Base-by-base conservation (phyloP, 2,888 invertebrate genomes). In the Erpobdella octoculata region DNA sequence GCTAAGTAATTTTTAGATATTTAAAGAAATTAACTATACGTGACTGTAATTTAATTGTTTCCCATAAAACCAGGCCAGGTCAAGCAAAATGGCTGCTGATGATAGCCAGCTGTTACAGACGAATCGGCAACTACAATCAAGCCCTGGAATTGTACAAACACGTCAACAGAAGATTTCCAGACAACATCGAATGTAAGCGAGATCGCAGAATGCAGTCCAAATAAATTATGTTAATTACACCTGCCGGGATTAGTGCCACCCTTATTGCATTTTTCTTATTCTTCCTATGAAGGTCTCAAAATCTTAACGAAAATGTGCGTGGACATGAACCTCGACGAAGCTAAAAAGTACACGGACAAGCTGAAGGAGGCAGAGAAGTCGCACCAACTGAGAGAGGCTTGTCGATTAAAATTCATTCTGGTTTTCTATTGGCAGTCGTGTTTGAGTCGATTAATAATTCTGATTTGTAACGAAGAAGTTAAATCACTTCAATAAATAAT, bases 291-390 rank as follows among this genome's bases (percentile, higher is more conserved):
- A 89, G 90, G 89, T 84, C 85, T 95, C 70, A 90, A 91, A 83
- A 88, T 92, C 81, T 86, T 95, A 78, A 90, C 93, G n/a, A 88
- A 92, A 77, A 84, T 95, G 67, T 91, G 92, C 80, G 90, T 89
- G 41, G 93, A 94, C 80, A 87, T 96, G 79, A 95, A 95, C 0
- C 87, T 96, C 80, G 88, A 90, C 48, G 96, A 97, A 80, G 90
- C 92, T 0, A 89, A 90, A 75, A 88, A 90, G 28, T 96, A 94
- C 85, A 87, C 89, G 0, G 85, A 88, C 41, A 93, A 93, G 80
- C 85, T 95, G 80, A 91, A 92, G 78, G 90, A 92, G 74, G 88
- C 87, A 3, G 86, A 88, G 75, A 84, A 84, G 74, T 79, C 82
- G 0, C 82, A 82, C 70, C 83, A 84, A 77, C 75, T 84, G 15